Evolutionary conservation across 2,888 invertebrate species (phyloP).

Genomic region (Scaptomyza caliginosa): DNA sequence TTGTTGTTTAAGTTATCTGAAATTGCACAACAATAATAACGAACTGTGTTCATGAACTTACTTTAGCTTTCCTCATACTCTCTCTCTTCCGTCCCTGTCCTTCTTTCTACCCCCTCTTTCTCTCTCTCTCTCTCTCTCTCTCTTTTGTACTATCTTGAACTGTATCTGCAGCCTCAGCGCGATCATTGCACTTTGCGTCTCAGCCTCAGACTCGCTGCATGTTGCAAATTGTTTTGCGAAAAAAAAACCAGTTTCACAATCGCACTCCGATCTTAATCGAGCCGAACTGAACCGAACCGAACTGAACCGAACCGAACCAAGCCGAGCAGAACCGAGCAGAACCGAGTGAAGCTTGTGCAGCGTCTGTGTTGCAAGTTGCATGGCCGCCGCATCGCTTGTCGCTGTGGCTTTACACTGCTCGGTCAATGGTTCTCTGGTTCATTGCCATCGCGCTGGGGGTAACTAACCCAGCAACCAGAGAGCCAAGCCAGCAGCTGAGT

Average conservation of each 20-base stretch:
- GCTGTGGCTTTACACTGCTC: slow-evolving; percentile 58
- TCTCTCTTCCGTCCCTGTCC: background rate
- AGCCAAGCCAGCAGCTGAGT: slow-evolving; percentile 32
- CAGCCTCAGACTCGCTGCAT: slow-evolving; percentile 47
- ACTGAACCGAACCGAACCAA: slow-evolving; percentile 9
- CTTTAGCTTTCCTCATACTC: background rate
- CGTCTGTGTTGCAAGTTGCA: slow-evolving; percentile 68
- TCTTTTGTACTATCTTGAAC: slow-evolving; percentile 19
- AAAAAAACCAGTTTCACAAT: slow-evolving; percentile 67
- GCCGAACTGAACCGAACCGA: slow-evolving; percentile 3
- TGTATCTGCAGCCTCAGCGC: slow-evolving; percentile 62
- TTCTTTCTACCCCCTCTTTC: background rate
- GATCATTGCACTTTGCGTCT: slow-evolving; percentile 74
- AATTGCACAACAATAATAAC: slow-evolving; percentile 1
- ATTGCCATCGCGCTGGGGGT: slow-evolving; percentile 84
- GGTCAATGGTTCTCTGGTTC: slow-evolving; percentile 85
- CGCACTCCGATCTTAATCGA: slow-evolving; percentile 8
- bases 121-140: background rate
- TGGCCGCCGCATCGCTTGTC: slow-evolving; percentile 34
- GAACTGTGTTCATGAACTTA: slow-evolving; percentile 4
- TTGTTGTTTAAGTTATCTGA: background rate
- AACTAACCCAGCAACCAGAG: slow-evolving; percentile 81
- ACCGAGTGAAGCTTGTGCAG: slow-evolving; percentile 26
- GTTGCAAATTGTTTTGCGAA: slow-evolving; percentile 60
- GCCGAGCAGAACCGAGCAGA: slow-evolving; percentile 6